Conservation (phyloP, 2,888 invertebrate species). For the Scrobipalpa atriplicella region DNA sequence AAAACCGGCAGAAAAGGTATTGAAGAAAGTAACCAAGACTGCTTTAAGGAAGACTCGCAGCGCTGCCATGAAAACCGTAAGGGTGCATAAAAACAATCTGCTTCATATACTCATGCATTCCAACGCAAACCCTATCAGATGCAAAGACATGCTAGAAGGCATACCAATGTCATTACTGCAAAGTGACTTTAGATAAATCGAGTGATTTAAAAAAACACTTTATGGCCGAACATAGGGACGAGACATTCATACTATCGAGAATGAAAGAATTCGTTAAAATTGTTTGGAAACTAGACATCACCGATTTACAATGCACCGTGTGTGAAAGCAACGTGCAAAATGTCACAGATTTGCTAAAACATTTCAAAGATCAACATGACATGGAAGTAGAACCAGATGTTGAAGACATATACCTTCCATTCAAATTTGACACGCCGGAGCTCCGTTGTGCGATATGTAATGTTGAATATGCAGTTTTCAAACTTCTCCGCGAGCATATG, state of each 20-base stretch:
- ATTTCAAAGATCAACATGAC: constrained; percentile 40
- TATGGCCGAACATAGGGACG: constrained; percentile 44
- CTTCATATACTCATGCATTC: constrained; percentile 38
- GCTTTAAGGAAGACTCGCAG: constrained; percentile 22
- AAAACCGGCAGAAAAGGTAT: neutral
- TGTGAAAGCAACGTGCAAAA: constrained; percentile 48
- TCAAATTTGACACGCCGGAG: constrained; percentile 48
- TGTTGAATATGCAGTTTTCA: constrained; percentile 49
- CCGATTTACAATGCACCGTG: constrained; percentile 41
- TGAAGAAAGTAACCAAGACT: constrained; percentile 27
- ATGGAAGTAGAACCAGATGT: constrained; percentile 22
- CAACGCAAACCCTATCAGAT: constrained; percentile 63
- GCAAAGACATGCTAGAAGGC: constrained; percentile 47
- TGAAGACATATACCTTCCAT: constrained; percentile 50
- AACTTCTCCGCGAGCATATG: constrained; percentile 56
- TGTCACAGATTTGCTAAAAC: constrained; percentile 55
- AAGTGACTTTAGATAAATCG: constrained; percentile 53
- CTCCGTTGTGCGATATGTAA: constrained; percentile 52
- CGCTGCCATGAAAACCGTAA: constrained; percentile 1
- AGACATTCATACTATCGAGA: constrained; percentile 49
- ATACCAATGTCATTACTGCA: constrained; percentile 60
- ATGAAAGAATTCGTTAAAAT: constrained; percentile 31
- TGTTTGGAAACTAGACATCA: constrained; percentile 27
- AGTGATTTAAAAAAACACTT: constrained; percentile 58
- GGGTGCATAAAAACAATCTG: constrained; percentile 27